Base-by-base conservation (phyloP, 30 jellyfish, hydroid and myxozoan species). In the Catostylus mosaicus region DNA sequence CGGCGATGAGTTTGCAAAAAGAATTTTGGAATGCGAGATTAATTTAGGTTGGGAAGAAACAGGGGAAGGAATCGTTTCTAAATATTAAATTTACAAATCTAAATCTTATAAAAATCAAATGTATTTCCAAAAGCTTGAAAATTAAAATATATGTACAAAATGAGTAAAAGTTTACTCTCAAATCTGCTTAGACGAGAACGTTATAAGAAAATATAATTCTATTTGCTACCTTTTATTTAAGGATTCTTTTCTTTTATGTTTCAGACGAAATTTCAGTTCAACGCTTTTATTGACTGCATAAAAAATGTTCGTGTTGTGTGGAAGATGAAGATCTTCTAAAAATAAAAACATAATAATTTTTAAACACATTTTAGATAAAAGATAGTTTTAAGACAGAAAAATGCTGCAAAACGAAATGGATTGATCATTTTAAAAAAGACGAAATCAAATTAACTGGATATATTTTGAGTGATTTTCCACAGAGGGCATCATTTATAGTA, bases 291-390 rank as follows among this genome's bases (percentile, higher is more conserved):
- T 77, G 60, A 89, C 87, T 12, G 97, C 97, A 67, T 80, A 89
- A 66, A 68, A 74, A 30, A 89, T 69, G 73, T 89, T 89, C 67
- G 97, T 78, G 83, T 77, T 79, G 73, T 72, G 77, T 12, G 97
- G 97, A 1, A 89, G 78, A 34, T 89, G 89, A 16, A 89, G 86
- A 48, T 84, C 90, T 34, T 89, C 97, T 89, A 85, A 45, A 81
- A 81, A 65, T 0, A 46, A 30, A 54, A 81, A 40, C 14, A 40
- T 5, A 5, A n/a, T n/a, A n/a, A n/a, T n/a, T n/a, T n/a, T n/a
- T n/a, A n/a, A n/a, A n/a, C n/a, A n/a, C n/a, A n/a, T n/a, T n/a
- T n/a, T n/a, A n/a, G n/a, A n/a, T n/a, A 54, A 3, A 48, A 3
- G 35, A 23, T 23, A 36, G n/a, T 8, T 11, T 7, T 33, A 3